phyloP scores from a whole-genome alignment of 2,888 invertebrate genomes.

The Hypomecis punctinalis region DNA sequence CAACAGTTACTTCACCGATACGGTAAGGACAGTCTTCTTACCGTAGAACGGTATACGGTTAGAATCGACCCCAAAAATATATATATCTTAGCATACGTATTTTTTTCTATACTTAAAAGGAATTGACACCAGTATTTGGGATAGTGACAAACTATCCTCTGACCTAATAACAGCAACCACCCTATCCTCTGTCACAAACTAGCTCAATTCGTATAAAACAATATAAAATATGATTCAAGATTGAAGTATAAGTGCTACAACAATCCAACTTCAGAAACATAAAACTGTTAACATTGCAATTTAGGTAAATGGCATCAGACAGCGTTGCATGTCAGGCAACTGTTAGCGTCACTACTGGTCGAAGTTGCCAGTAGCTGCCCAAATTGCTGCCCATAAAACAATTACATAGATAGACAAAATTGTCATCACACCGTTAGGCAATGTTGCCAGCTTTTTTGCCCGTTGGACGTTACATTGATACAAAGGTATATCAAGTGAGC shows the following conservation, averaged over 20 bases:
- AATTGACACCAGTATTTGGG: too few relatives aligned
- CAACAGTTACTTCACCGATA: too few relatives aligned
- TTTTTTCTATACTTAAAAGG: too few relatives aligned
- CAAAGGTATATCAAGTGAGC: too few relatives aligned
- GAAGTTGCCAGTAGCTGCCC: slow-evolving; percentile 18
- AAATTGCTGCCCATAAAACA: slow-evolving; percentile 25
- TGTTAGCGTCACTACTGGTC: slow-evolving; percentile 18
- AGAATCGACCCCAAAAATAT: too few relatives aligned
- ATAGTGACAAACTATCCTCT: too few relatives aligned
- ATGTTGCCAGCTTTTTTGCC: slow-evolving; percentile 5
- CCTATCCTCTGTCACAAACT: too few relatives aligned
- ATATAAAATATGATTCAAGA: not conserved
- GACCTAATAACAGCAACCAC: too few relatives aligned
- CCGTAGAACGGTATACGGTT: too few relatives aligned
- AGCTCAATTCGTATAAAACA: too few relatives aligned
- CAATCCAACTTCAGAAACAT: slow-evolving; percentile 2
- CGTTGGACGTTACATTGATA: not conserved
- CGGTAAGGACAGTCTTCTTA: too few relatives aligned
- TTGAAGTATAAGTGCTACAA: not conserved
- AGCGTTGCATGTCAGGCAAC: slow-evolving; percentile 27
- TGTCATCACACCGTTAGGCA: slow-evolving; percentile 20
- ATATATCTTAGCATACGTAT: too few relatives aligned
- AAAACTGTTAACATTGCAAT: slow-evolving; percentile 18
- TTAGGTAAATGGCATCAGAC: slow-evolving; percentile 14
- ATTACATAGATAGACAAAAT: slow-evolving; percentile 29